These are phyloP conservation scores for Ischnura elegans DNA, from an alignment of 2,888 invertebrate genomes.

Conservation along the genomic window DNA sequence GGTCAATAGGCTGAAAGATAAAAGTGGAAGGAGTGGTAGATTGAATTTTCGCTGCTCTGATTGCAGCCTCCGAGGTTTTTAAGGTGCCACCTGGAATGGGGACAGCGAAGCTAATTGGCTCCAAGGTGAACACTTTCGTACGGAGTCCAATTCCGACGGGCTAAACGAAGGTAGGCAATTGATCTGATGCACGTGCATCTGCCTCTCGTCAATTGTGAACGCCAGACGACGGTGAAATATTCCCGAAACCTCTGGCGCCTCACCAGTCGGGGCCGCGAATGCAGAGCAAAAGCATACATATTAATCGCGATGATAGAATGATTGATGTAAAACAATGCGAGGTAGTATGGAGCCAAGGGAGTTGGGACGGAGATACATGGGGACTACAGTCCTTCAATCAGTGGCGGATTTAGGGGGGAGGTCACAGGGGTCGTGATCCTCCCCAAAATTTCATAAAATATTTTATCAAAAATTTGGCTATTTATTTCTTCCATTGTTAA, in stretches of 20 bases:
- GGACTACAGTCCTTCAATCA: too few relatives aligned
- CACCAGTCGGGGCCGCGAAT: neutral
- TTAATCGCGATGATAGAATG: neutral
- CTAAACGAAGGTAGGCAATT: neutral
- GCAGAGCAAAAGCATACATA: neutral
- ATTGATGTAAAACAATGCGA: neutral
- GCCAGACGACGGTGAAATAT: neutral
- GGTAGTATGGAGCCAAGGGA: too few relatives aligned
- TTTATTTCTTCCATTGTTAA: too few relatives aligned
- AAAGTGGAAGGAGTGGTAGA: neutral
- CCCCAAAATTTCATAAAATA: too few relatives aligned
- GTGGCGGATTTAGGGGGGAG: too few relatives aligned
- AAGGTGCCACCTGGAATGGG: neutral
- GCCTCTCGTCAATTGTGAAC: neutral
- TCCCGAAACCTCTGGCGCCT: neutral
- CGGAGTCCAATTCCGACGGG: neutral
- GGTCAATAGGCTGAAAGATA: neutral
- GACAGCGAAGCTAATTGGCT: neutral
- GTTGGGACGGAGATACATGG: too few relatives aligned
- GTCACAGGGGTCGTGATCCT: too few relatives aligned
- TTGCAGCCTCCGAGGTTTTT: neutral
- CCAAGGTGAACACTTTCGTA: conserved; percentile 20
- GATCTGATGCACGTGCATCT: neutral
- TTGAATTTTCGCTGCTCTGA: neutral
- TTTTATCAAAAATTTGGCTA: too few relatives aligned